phyloP scores from a whole-genome alignment of 2,888 invertebrate genomes.

The Melangyna quadrimaculata region DNA sequence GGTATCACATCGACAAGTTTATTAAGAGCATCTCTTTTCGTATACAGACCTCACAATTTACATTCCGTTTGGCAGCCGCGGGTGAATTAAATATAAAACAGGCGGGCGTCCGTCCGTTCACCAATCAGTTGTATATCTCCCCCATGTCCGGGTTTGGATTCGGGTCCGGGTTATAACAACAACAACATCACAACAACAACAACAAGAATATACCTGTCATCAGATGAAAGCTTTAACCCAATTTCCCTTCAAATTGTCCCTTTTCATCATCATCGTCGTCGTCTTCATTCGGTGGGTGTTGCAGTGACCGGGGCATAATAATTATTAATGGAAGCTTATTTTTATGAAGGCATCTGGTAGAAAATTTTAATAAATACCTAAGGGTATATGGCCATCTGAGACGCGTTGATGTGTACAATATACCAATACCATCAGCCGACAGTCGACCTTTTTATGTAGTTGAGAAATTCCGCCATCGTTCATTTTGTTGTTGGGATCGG shows the following conservation, averaged over 20 bases:
- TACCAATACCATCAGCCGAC: constrained; percentile 14
- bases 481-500: background rate
- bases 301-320: constrained; percentile 45
- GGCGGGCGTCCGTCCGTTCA: constrained; percentile 8
- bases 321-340: constrained; percentile 65
- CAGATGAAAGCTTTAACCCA: constrained; percentile 57
- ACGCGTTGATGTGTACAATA: constrained; percentile 40
- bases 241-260: constrained; percentile 45
- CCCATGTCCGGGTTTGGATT: constrained; percentile 3
- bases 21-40: constrained; percentile 62
- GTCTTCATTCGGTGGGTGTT: constrained; percentile 16
- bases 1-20: constrained; percentile 70
- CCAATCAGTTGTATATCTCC: constrained; percentile 36
- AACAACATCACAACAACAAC: background rate
- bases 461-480: background rate
- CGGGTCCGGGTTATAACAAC: background rate
- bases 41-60: constrained; percentile 47
- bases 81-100: constrained; percentile 26
- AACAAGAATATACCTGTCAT: constrained; percentile 44
- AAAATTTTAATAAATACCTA: constrained; percentile 69
- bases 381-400: constrained; percentile 27
- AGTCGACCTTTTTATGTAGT: background rate
- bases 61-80: constrained; percentile 51
- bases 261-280: constrained; percentile 28
- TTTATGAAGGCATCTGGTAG: constrained; percentile 55